Base-by-base conservation (phyloP, 2,113 vertebrate species). In the Oncorhynchus masou region DNA sequence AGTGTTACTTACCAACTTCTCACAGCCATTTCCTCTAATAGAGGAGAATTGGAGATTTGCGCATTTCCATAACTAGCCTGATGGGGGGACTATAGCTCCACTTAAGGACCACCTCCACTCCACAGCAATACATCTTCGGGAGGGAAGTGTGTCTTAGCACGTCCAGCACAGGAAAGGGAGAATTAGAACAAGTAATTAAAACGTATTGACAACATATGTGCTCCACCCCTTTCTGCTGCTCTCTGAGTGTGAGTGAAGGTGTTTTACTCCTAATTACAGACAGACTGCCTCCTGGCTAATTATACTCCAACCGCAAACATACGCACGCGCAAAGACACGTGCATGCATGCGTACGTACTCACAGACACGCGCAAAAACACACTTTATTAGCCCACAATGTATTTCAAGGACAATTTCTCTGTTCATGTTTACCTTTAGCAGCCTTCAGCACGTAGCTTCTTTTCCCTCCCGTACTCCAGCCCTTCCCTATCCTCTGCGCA, bases 161-260 rank as follows among this genome's bases (percentile, higher is more conserved):
- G 91, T 95, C 92, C 90, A 90, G 88, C 91, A 90, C 94, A 93
- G 94, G 94, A 94, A 96, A 92, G 90, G 87, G 90, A 91, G 92
- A 93, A 95, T 95, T 95, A 95, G 88, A 95, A 78, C 91, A 91
- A 93, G 94, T 95, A 95, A 94, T 95, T 96, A 94, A 95, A 95
- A 92, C 82, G 91, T 90, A 96, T 94, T 94, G 94, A 94, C 93
- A 93, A 92, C 94, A 94, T 91, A 93, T 93, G 93, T 91, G 88
- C 82, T 89, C 88, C 84, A 81, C 85, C 89, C 85, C 89, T 87
- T 73, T 49, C 62, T 83, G 19, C 64, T 86, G 19, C 65, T 85
- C 64, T 73, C 64, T 73, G 25, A 60, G 70, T 60, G 66, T 70
- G 70, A 80, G 79, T 72, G 73, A 80, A 79, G 83, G 79, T 85